A percentile compares a stretch with the other conserved stretches of the same genome.
Evolutionary conservation across 1,140 invertebrate genomes (phyloP).

Genomic region (Meloidogyne floridensis): DNA sequence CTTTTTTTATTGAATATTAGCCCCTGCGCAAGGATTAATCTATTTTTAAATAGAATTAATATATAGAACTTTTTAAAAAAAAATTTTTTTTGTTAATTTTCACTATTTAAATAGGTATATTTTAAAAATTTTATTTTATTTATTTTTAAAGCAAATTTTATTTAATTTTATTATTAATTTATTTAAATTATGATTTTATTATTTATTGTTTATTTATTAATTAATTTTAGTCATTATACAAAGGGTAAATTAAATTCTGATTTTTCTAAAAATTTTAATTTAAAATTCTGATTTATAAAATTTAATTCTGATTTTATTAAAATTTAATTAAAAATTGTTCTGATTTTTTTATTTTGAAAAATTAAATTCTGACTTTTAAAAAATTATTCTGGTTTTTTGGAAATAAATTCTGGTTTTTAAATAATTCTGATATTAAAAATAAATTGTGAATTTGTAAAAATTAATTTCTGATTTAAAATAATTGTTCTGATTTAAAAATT

Average conservation of each 20-base stretch:
- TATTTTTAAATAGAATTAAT: background rate
- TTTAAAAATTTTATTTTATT: constrained; percentile 4
- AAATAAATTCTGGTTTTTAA: no score
- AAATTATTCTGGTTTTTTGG: no score
- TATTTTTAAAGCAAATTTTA: background rate
- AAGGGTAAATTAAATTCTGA: background rate
- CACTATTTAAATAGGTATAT: background rate
- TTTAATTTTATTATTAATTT: background rate
- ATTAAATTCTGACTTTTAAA: no score
- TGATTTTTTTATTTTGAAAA: no score
- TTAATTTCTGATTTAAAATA: no score
- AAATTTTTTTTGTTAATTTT: background rate
- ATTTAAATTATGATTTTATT: background rate
- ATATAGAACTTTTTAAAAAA: background rate
- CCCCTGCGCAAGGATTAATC: background rate
- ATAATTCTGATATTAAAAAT: no score
- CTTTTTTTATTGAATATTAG: background rate
- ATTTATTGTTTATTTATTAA: background rate
- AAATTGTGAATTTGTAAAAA: no score
- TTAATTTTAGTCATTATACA: background rate
- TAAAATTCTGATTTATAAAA: no score
- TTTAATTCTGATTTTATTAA: no score
- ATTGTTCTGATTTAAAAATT: no score
- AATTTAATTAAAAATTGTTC: no score
- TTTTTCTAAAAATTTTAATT: no score